These are phyloP conservation scores for Psittacara wagleri DNA, from an alignment of 2,113 vertebrate genomes.

Conservation along the genomic window DNA sequence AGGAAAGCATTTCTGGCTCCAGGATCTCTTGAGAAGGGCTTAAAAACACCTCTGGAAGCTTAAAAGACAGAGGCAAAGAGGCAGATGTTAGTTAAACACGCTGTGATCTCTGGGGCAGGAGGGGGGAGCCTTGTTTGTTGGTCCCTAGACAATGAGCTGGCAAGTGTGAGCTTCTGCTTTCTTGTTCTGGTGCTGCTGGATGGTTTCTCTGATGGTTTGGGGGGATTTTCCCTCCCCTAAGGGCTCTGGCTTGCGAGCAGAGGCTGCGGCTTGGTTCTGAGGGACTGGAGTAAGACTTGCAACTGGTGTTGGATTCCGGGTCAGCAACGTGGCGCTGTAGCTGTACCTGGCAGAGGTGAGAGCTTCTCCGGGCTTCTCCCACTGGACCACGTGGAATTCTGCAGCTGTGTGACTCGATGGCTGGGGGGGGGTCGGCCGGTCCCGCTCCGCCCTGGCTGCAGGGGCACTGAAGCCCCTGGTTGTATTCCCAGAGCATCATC, in stretches of 20 bases:
- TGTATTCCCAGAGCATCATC: background rate
- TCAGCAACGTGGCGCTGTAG: fast-evolving
- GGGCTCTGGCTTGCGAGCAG: background rate
- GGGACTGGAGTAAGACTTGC: background rate
- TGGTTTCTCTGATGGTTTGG: background rate
- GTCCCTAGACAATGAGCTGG: background rate
- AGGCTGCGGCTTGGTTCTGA: background rate
- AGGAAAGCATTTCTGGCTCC: background rate
- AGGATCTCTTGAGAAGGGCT: background rate
- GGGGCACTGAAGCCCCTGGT: background rate
- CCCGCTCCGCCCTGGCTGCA: background rate
- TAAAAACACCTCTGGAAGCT: background rate
- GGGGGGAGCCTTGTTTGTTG: background rate
- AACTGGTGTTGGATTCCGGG: fast-evolving
- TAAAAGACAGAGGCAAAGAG: background rate
- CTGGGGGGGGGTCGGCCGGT: no score
- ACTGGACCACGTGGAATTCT: background rate
- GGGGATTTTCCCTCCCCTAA: background rate
- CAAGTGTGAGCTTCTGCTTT: background rate
- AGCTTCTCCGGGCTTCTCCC: background rate
- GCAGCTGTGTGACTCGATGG: background rate
- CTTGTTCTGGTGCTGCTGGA: background rate
- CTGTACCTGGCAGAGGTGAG: background rate
- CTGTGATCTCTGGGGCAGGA: background rate
- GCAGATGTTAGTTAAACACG: background rate